Percentiles rank a stretch among this genome's conserved stretches.
phyloP scores from a whole-genome alignment of 2,797 vertebrate genomes.

The Muraenolepis orangiensis region DNA sequence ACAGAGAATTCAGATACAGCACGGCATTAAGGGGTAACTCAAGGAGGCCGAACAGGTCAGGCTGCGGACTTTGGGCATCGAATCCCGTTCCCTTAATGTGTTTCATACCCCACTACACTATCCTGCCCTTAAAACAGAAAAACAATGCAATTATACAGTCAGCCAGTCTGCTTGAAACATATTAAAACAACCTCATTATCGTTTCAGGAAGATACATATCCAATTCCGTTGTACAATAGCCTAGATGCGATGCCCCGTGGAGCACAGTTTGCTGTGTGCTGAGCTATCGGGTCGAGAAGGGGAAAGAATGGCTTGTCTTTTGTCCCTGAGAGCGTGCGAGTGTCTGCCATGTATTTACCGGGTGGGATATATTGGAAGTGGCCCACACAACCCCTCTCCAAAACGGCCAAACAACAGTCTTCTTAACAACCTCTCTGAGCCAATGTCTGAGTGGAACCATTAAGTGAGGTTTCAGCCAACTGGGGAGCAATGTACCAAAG shows the following conservation, averaged over 20 bases:
- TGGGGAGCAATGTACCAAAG: conserved; percentile 18
- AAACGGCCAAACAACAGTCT: not conserved
- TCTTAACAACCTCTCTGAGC: conserved; percentile 6
- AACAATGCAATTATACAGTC: too few species aligned
- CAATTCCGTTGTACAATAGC: not conserved
- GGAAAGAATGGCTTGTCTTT: not conserved
- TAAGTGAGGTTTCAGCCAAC: conserved; percentile 33
- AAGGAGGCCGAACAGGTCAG: too few species aligned
- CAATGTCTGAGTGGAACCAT: conserved; percentile 41
- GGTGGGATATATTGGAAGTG: not conserved
- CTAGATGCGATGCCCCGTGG: not conserved
- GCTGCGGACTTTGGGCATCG: too few species aligned
- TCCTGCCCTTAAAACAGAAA: too few species aligned
- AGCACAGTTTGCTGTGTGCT: not conserved
- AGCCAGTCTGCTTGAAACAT: not conserved
- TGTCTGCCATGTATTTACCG: not conserved
- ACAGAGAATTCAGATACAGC: too few species aligned
- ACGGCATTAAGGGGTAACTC: too few species aligned
- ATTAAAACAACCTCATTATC: not conserved
- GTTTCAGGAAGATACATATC: too few species aligned
- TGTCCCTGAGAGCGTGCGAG: not conserved
- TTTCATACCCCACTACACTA: too few species aligned
- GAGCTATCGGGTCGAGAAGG: not conserved
- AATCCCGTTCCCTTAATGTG: too few species aligned
- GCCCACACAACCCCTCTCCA: not conserved